These are phyloP conservation scores for Chymomyza fuscimana DNA, from an alignment of 2,888 invertebrate species.

Conservation along the genomic window DNA sequence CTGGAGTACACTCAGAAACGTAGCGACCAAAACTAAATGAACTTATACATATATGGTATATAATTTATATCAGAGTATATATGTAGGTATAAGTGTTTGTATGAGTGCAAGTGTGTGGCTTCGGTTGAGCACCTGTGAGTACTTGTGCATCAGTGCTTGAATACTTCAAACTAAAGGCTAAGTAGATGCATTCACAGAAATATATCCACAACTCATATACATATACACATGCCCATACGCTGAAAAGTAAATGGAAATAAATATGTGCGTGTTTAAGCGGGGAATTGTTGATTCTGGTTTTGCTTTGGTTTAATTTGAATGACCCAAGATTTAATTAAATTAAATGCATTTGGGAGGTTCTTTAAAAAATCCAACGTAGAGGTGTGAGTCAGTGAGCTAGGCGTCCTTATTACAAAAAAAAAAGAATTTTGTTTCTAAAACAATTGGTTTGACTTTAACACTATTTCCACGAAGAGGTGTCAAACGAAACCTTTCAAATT, in stretches of 20 bases:
- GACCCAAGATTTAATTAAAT: too few relatives aligned
- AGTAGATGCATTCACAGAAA: slow-evolving; percentile 71
- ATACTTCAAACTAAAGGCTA: slow-evolving; percentile 69
- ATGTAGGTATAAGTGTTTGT: slow-evolving; percentile 9
- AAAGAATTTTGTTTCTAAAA: too few relatives aligned
- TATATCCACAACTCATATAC: slow-evolving; percentile 40
- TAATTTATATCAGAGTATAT: not conserved
- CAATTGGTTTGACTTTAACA: too few relatives aligned
- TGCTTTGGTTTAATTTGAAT: too few relatives aligned
- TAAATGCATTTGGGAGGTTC: too few relatives aligned
- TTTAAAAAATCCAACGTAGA: too few relatives aligned
- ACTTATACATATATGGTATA: slow-evolving; percentile 7
- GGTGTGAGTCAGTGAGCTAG: too few relatives aligned
- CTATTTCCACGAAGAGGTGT: too few relatives aligned
- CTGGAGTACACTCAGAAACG: slow-evolving; percentile 65
- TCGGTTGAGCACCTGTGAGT: slow-evolving; percentile 63
- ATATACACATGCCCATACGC: slow-evolving; percentile 13
- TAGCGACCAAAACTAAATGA: slow-evolving; percentile 51
- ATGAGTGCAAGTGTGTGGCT: slow-evolving; percentile 30
- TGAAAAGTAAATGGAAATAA: not conserved
- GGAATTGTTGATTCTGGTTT: too few relatives aligned
- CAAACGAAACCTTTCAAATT: too few relatives aligned
- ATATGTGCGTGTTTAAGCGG: too few relatives aligned
- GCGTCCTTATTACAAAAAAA: too few relatives aligned
- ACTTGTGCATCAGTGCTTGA: slow-evolving; percentile 32